Evolutionary conservation across 2,113 vertebrate species (phyloP), one percentile per base, ranked within the genome.

Genomic region (Clarias magur): DNA sequence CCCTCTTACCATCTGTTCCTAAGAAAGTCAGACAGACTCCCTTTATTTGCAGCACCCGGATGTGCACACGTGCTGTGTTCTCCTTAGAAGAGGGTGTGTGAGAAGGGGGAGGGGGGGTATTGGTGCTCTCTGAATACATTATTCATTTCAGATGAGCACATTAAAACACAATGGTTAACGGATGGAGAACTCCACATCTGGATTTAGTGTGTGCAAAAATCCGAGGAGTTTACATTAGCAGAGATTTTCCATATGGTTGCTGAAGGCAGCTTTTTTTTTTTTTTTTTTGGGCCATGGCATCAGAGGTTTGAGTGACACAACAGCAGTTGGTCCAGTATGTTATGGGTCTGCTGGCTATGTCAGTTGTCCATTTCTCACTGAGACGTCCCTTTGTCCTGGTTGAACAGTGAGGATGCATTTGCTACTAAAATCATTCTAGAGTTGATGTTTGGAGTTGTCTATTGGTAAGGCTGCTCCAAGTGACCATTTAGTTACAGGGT

Each of bases 1-100:
- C 75, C 19, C 34, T 65, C 38, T 80, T 80, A 42, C 82, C 89
- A 89, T 85, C 91, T 90, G 91, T 89, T 83, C 88, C 42, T 72
- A 86, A 89, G 85, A 80, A 82, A 54, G 68, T 63, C 8, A 59
- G 85, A 84, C 87, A 89, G 85, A 83, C 80, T 75, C 56, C 17
- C 76, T 88, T 80, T 85, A 83, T 86, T 80, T 82, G 5, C 8
- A 56, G 25, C 34, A 15, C 19, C n/a, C 16, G 25, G 4, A 19
- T 63, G 30, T 68, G 30, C 57, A 65, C 54, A 57, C 86, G 83
- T 60, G 72, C 85, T 34, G 12, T 13, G 38, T 27, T 68, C 38
- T 57, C 38, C 53, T 42, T 19, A 54, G 38, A 4, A 30, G 15
- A 12, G 25, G 15, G 42, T 48, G 48, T 48, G 48, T 48, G 48